Evolutionary conservation across 2,888 invertebrate species (phyloP), one percentile per base, ranked within the genome.

Genomic region (Dicycla oo): DNA sequence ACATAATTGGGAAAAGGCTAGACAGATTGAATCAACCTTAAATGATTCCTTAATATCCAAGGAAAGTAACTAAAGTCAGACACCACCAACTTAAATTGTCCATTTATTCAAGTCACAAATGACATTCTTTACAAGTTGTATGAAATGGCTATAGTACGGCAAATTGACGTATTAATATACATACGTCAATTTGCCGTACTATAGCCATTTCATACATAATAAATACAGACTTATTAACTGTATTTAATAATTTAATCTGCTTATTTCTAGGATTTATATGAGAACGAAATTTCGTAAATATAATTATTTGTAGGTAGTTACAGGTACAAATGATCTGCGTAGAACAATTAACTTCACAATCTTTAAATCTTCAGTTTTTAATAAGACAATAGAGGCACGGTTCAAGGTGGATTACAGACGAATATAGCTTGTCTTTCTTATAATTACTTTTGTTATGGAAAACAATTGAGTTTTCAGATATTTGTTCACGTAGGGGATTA

Each of bases 321-420:
- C 3, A 15, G 15, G 23, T 64, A 47, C 47, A 11, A 20, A 58
- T 11, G 13, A 69, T 53, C 30, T 57, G 30, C 13, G 18, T 13
- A 4, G 26, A 57, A 57, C 10, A 67, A 73, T 67, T 56, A 30
- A 56, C 15, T 20, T 34, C 23, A 23, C 18, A 38, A 77, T 69
- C 69, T 34, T 60, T 34, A 23, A 69, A 61, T 75, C 40, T 78
- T 20, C 10, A 45, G 23, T 54, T 40, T 20, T n/a, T 38, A 23
- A 3, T 51, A 57, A 58, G 23, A 71, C 62, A 75, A 71, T 78
- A 47, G 72, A 47, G 6, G 10, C n/a, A n/a, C 23, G 20, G 23
- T 62, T 78, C 58, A 74, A 47, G 78, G 56, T 72, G 8, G 26
- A 51, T 77, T 75, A 40, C 15, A 53, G 23, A 23, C 30, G 13